phyloP scores from a whole-genome alignment of 2,888 invertebrate species.

The Holacanthella duospinosa region DNA sequence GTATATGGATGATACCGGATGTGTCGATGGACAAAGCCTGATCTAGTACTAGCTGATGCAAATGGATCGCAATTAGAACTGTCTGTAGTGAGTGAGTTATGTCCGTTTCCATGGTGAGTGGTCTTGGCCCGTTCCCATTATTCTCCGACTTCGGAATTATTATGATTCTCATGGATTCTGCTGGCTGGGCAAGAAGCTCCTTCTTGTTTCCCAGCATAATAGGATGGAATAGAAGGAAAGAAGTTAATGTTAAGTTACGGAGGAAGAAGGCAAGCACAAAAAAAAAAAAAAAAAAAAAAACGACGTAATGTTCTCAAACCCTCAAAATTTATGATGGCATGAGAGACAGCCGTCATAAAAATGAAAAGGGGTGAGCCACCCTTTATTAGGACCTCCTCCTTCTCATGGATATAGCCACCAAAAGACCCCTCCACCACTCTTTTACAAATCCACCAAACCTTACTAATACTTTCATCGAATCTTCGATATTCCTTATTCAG shows the following conservation, averaged over 20 bases:
- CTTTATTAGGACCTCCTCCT: slow-evolving; percentile 8
- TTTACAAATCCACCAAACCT: too few species aligned
- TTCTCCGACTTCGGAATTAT: background rate
- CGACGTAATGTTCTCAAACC: slow-evolving; percentile 30
- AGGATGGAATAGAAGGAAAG: slow-evolving; percentile 15
- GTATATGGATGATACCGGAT: background rate
- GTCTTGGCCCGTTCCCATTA: background rate
- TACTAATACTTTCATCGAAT: too few species aligned
- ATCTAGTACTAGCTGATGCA: background rate
- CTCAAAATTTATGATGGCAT: slow-evolving; percentile 35
- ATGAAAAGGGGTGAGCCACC: slow-evolving; percentile 25
- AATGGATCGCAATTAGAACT: background rate
- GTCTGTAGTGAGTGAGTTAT: background rate
- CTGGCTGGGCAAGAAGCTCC: background rate
- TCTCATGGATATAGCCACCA: slow-evolving; percentile 8
- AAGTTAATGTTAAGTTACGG: slow-evolving; percentile 11
- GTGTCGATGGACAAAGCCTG: background rate
- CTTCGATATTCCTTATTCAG: too few species aligned
- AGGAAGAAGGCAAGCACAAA: background rate
- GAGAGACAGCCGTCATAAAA: slow-evolving; percentile 37
- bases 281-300: slow-evolving; percentile 23
- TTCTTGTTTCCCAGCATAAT: background rate
- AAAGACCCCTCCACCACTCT: background rate
- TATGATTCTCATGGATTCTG: background rate
- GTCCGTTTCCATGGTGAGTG: background rate